These are phyloP conservation scores for Zosterops japonicus DNA, from an alignment of 2,113 vertebrate genomes.

Conservation along the genomic window DNA sequence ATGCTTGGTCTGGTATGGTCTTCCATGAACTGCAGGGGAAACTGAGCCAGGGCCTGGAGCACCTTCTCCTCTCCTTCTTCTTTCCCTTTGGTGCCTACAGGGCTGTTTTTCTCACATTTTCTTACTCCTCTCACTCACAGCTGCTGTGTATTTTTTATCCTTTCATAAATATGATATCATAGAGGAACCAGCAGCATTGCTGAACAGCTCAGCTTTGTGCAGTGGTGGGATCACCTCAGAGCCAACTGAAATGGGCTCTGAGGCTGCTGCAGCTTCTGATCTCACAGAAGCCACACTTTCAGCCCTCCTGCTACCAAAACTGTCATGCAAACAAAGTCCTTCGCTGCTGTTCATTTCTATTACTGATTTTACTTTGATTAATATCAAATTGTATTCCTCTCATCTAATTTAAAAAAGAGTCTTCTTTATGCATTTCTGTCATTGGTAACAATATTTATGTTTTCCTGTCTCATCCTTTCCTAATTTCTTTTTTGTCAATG, in stretches of 20 bases:
- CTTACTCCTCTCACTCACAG: background rate
- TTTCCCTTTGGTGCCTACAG: background rate
- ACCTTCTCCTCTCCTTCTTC: background rate
- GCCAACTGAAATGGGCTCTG: background rate
- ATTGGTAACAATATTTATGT: background rate
- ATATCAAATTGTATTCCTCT: background rate
- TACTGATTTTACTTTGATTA: background rate
- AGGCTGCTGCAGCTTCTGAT: background rate
- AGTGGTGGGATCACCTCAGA: background rate
- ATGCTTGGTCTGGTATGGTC: background rate
- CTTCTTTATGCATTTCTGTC: background rate
- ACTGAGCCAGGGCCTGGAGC: background rate
- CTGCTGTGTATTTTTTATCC: background rate
- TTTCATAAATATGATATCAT: background rate
- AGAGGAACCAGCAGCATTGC: rapidly evolving
- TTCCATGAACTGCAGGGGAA: background rate
- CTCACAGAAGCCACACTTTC: background rate
- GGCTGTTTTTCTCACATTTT: background rate
- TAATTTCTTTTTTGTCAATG: background rate
- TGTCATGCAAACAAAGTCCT: rapidly evolving
- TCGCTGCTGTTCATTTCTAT: background rate
- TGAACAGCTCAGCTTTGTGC: background rate
- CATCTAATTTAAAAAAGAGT: background rate
- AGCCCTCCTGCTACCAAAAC: background rate
- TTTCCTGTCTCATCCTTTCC: background rate